Evolutionary conservation across 2,797 vertebrate species (phyloP).

Genomic region (Tangara arthus): DNA sequence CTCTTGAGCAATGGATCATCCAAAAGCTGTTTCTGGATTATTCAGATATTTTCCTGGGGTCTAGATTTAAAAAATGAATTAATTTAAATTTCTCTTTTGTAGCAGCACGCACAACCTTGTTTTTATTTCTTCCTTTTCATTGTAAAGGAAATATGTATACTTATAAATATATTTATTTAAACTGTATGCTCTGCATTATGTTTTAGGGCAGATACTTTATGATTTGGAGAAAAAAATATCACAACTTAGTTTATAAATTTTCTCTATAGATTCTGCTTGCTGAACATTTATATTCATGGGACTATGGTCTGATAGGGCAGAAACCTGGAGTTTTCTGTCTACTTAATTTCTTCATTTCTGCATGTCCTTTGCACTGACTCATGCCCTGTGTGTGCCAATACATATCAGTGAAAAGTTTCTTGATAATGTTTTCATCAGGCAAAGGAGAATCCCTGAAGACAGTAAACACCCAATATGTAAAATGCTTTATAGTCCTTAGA

Average conservation of each 20-base stretch:
- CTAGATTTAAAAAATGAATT: not conserved
- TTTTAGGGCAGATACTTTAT: not conserved
- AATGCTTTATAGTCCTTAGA: not conserved
- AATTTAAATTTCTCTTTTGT: not conserved
- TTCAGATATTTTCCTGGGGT: not conserved
- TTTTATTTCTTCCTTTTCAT: not conserved
- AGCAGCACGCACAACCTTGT: not conserved
- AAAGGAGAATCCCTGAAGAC: not conserved
- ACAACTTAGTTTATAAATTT: not conserved
- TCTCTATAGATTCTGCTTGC: fast-evolving
- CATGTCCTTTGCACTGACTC: not conserved
- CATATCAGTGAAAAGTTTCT: not conserved
- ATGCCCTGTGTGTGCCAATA: not conserved
- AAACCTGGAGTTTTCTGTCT: not conserved
- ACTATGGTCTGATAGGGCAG: not conserved
- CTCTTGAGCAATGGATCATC: not conserved
- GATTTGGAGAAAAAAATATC: not conserved
- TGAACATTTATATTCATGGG: not conserved
- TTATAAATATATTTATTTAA: not conserved
- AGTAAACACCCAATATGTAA: not conserved
- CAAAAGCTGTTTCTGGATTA: not conserved
- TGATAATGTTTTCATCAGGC: not conserved
- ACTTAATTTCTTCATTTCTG: not conserved
- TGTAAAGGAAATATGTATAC: not conserved
- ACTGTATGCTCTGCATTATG: not conserved